Percentiles rank a stretch among this genome's conserved stretches.
Evolutionary conservation across 2,113 vertebrate genomes (phyloP).

Genomic region (Peucedramus taeniatus): DNA sequence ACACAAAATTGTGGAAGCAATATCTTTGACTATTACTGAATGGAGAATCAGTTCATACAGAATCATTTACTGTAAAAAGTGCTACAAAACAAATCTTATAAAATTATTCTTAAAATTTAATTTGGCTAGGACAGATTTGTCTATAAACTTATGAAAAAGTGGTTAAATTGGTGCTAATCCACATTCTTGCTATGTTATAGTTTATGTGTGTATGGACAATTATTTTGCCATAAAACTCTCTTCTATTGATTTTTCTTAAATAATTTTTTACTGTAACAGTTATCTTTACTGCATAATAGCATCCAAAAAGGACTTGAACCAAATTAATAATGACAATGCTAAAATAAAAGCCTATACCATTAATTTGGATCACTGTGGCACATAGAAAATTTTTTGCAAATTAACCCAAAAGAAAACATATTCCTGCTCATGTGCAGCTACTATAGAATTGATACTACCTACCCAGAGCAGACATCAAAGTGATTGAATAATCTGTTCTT

Average conservation of each 20-base stretch:
- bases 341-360: neutral
- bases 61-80: neutral
- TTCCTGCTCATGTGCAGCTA: neutral
- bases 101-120: neutral
- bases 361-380: neutral
- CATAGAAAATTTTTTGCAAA: neutral
- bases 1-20: neutral
- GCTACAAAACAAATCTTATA: neutral
- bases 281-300: neutral
- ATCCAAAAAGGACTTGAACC: neutral
- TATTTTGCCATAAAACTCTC: neutral
- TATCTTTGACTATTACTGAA: neutral
- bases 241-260: conserved; percentile 19
- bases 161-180: neutral
- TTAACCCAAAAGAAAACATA: neutral
- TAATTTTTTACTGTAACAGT: neutral
- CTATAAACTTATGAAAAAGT: neutral
- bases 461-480: neutral
- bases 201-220: neutral
- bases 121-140: neutral
- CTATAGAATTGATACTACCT: neutral
- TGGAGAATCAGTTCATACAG: neutral
- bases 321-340: neutral
- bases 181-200: neutral
- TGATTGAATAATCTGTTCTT: neutral